phyloP scores from a whole-genome alignment of 2,797 vertebrate genomes.

The Malacoraja senta region DNA sequence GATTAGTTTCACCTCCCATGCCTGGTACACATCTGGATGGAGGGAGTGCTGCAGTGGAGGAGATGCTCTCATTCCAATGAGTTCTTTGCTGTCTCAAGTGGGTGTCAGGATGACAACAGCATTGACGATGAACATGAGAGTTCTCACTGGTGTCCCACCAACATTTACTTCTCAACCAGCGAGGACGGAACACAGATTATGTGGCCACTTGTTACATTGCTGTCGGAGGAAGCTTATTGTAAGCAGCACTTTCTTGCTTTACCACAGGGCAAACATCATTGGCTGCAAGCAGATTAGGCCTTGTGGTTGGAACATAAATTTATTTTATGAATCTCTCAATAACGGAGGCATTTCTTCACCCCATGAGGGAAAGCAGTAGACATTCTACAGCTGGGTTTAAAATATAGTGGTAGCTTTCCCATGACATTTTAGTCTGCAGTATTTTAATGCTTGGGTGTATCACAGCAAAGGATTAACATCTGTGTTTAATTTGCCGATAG shows the following conservation, averaged over 20 bases:
- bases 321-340: not conserved
- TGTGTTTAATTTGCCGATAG: not conserved
- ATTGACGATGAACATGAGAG: not conserved
- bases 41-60: not conserved
- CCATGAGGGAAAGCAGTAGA: not conserved
- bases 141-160: not conserved
- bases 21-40: not conserved
- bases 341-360: not conserved
- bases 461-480: not conserved
- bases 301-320: not conserved
- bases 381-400: not conserved
- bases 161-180: not conserved
- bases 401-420: not conserved
- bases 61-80: not conserved
- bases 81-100: not conserved
- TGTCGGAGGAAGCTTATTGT: not conserved
- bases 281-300: too few species aligned
- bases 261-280: not conserved
- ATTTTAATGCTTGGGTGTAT: not conserved
- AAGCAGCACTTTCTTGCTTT: not conserved
- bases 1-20: not conserved
- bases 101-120: not conserved
- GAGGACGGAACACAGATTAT: not conserved
- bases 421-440: not conserved
- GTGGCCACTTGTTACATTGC: not conserved